Evolutionary conservation across 2,113 vertebrate species (phyloP), one percentile per base, ranked within the genome.

Genomic region (Callochromis pleurospilus): DNA sequence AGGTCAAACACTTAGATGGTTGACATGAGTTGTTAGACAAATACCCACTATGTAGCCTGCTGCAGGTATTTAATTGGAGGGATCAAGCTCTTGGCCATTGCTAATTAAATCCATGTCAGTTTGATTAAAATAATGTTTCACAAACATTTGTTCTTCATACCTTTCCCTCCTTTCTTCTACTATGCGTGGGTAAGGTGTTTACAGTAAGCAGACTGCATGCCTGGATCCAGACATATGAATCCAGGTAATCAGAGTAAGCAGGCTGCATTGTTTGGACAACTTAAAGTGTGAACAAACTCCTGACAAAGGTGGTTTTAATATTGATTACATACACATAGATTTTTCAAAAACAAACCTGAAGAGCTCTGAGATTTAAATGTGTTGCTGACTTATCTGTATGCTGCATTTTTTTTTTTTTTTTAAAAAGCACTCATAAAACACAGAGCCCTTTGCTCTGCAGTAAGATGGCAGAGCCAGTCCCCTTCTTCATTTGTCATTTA

Each of bases 391-490:
- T 84, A 45, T 70, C 65, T 90, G 58, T 36, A 70, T 38, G 73
- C 81, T 83, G 65, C 81, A 84, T n/a, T n/a, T n/a, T n/a, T n/a
- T n/a, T n/a, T n/a, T n/a, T n/a, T n/a, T n/a, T n/a, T n/a, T n/a
- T n/a, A n/a, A n/a, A n/a, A n/a, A 65, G 62, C 82, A 21, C 88
- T 86, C 84, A 90, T 83, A 77, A 89, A 77, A 83, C 77, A 58
- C 90, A 90, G 87, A 90, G 82, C 86, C 86, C 80, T 49, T 86
- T 87, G 86, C 79, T 91, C 88, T 58, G 82, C 88, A 80, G 84
- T 40, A 54, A 77, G 73, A 79, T 75, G 24, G 79, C 70, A 56
- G 81, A 88, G 77, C 14, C 17, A 19, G 82, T 88, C 53, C 81
- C 79, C 68, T n/a, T 84, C 88, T 86, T 91, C 87, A 89, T 92